These are phyloP conservation scores for Trichonephila inaurata DNA, from an alignment of 1,140 invertebrate genomes.

Conservation along the genomic window DNA sequence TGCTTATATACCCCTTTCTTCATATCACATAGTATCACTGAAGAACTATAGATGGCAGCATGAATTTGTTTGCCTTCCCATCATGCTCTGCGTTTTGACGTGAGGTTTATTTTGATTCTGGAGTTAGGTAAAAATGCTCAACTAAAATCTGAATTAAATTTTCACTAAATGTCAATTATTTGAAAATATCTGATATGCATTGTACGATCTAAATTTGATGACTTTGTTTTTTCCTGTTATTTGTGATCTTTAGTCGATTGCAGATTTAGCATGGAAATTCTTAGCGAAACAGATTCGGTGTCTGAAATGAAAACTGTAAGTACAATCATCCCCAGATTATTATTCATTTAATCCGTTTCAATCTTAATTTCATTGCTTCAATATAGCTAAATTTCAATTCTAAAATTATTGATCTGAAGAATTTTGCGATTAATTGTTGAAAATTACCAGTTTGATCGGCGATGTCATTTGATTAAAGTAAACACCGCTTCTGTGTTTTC, in stretches of 20 bases:
- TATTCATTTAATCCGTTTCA: not conserved
- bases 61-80: not conserved
- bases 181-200: not conserved
- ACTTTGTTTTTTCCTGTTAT: not conserved
- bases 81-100: not conserved
- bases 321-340: not conserved
- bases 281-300: not conserved
- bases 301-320: not conserved
- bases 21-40: not conserved
- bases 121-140: not conserved
- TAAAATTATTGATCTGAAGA: not conserved
- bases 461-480: constrained; percentile 23
- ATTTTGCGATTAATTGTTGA: not conserved
- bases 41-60: constrained; percentile 10
- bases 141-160: not conserved
- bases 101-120: constrained; percentile 15
- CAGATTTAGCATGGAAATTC: not conserved
- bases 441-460: not conserved
- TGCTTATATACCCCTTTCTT: no score
- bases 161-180: not conserved
- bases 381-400: not conserved
- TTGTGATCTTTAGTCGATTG: not conserved
- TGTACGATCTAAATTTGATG: not conserved
- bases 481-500: not conserved
- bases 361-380: not conserved